These are phyloP conservation scores for Neoseiulus cucumeris DNA, from an alignment of 1,140 invertebrate species.

Conservation along the genomic window DNA sequence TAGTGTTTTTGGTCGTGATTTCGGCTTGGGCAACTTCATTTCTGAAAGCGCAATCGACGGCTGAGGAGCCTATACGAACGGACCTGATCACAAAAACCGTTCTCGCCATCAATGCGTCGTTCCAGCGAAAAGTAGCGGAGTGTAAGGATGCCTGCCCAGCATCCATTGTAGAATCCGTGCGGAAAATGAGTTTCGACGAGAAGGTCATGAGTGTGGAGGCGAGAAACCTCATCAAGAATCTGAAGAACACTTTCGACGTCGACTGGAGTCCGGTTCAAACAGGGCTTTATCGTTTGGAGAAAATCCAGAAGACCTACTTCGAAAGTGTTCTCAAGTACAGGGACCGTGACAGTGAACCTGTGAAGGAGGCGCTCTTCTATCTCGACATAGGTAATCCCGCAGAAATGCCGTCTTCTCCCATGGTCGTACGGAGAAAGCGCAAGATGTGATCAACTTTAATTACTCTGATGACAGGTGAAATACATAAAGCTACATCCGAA, in stretches of 20 bases:
- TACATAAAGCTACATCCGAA: background rate
- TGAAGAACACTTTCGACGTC: background rate
- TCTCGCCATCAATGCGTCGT: background rate
- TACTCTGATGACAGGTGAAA: background rate
- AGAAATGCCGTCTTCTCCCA: background rate
- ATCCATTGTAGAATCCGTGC: background rate
- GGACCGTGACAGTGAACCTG: background rate
- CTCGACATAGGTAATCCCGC: slow-evolving; percentile 6
- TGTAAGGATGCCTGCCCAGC: background rate
- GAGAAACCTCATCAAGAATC: background rate
- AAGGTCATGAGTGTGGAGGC: background rate
- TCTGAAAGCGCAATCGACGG: too few species aligned
- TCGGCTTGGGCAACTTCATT: too few species aligned
- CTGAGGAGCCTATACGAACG: background rate
- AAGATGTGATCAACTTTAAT: background rate
- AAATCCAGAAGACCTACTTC: slow-evolving; percentile 3
- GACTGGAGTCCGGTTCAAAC: background rate
- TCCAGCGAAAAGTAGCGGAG: background rate
- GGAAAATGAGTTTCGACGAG: background rate
- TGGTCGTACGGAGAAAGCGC: too few species aligned
- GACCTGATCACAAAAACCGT: background rate
- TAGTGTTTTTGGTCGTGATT: too few species aligned
- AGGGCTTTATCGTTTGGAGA: background rate
- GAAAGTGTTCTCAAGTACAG: background rate
- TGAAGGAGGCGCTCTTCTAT: background rate